Evolutionary conservation across 92 coral and sea anemone genomes (phyloP), one percentile per base, ranked within the genome.

Genomic region (Galaxea fascicularis): DNA sequence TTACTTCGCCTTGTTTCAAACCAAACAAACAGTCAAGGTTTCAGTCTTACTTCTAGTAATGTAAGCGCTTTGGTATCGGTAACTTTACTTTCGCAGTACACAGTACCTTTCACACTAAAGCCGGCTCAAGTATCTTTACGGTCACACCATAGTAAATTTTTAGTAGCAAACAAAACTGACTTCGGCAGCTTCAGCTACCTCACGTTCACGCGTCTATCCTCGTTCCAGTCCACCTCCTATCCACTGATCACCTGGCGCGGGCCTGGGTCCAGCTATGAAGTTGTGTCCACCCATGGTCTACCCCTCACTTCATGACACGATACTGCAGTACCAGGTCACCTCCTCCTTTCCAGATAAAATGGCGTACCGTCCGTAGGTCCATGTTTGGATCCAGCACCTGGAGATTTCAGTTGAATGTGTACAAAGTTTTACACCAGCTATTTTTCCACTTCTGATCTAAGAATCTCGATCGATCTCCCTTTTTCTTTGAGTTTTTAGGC

Each of bases 291-390:
- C 17, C 54, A 17, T 4, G 28, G 59, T 22, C 25, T 31, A 13
- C n/a, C 28, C 21, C 66, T 62, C 85, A 93, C 80, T 96, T 96
- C 57, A 96, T 85, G 64, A 94, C 78, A 15, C 96, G 90, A 68
- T 96, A 96, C 77, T 94, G 98, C 28, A 96, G 76, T 58, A 94
- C 91, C 54, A 96, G 86, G 56, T 96, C 98, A 17, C 98, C 95
- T n/a, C 95, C 98, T 10, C 95, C 94, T 81, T 96, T 96, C 98
- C 98, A 96, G 53, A 94, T 82, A 63, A 92, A 94, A 81, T 96
- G 93, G 39, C 94, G 94, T 20, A 94, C 98, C 30, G 98, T 96
- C 41, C 98, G 84, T 72, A 96, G 82, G 77, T 96, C 98, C 96
- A 96, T 90, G 53, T 89, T 88, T 22, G 98, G 95, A 30, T 94